phyloP scores from a whole-genome alignment of 2,797 vertebrate species.

The Liasis olivaceus region DNA sequence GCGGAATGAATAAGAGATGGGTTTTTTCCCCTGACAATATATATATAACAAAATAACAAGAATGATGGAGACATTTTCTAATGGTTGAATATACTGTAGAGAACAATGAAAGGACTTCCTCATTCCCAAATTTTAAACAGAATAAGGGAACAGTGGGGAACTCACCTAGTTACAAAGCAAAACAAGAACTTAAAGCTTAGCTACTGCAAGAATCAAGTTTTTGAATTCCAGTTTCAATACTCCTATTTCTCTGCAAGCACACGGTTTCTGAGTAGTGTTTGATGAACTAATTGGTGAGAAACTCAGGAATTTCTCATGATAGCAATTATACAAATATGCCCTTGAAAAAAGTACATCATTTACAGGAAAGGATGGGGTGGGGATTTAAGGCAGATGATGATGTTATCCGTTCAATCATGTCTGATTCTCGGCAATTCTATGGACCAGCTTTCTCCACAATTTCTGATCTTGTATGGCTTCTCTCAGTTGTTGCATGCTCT shows the following conservation, averaged over 20 bases:
- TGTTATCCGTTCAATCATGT: no score
- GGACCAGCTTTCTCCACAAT: no score
- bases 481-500: no score
- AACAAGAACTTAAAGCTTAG: neutral
- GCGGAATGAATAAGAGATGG: neutral
- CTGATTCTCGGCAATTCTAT: no score
- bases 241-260: neutral
- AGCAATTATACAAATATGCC: constrained; percentile 14
- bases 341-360: neutral
- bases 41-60: neutral
- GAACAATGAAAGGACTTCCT: neutral
- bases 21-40: neutral
- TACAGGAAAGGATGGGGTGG: neutral
- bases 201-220: neutral
- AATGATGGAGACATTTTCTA: neutral
- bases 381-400: neutral
- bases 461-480: no score
- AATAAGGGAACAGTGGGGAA: neutral
- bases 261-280: constrained; percentile 9
- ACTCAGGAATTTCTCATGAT: neutral
- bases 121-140: neutral
- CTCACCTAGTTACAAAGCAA: neutral
- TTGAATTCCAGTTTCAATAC: constrained; percentile 1
- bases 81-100: neutral
- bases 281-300: constrained; percentile 27